Base-by-base conservation (phyloP, 92 coral and sea anemone species). In the Scolanthus callimorphus region DNA sequence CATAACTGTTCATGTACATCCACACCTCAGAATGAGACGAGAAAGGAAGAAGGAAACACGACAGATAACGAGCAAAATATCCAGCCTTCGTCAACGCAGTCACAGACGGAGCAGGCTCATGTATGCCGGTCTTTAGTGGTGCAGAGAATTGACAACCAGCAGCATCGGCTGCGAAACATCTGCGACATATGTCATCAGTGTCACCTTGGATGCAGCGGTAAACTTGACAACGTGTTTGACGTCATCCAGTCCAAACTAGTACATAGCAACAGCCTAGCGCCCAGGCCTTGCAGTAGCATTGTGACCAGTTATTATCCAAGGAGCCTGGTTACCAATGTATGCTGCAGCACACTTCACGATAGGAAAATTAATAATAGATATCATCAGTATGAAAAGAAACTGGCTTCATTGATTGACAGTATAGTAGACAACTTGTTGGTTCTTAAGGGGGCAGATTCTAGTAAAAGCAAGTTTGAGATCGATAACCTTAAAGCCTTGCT, bases 1-100 rank as follows among this genome's bases (percentile, higher is more conserved):
- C 79, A 67, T 45, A 86, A 86, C 60, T 87, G 97, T 50, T 64
- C 88, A 1, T 83, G 91, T 59, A 39, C 64, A 57, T 34, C 41
- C 6, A 34, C 41, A 34, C n/a, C n/a, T n/a, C n/a, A n/a, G n/a
- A n/a, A n/a, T n/a, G n/a, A 67, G 20, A 8, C 11, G 3, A 39
- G 30, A 27, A 67, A 0, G 9, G 13, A 17, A 37, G 2, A 17
- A 6, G n/a, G n/a, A n/a, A 34, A 34, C 41, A 34, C 41, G 8
- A 34, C 41, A 6, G 8, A 6, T 34, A 6, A 34, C 15, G 41
- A 34, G 6, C 6, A 34, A 15, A 6, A 34, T 34, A 34, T 6
- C 6, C 8, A 34, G 15, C 15, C 15, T 6, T 6, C 6, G 41
- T 34, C 41, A 6, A 34, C 6, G 15, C 6, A 6, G 29, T 51